Conservation (phyloP, 2,797 vertebrate genomes). For the Moxostoma hubbsi region DNA sequence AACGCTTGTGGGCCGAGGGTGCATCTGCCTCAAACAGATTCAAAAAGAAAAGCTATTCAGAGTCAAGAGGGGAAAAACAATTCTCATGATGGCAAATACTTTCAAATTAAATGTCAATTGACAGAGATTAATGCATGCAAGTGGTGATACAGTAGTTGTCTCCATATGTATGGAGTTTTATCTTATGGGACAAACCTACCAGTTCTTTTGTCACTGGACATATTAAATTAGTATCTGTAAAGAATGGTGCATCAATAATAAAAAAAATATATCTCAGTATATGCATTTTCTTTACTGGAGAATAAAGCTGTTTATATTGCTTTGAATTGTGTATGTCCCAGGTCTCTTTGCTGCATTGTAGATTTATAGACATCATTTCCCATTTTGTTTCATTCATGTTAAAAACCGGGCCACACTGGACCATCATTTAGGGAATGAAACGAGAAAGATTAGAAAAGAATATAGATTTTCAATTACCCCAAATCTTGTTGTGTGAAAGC, state of each 20-base stretch:
- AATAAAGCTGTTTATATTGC: not conserved
- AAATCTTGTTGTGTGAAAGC: conserved; percentile 46
- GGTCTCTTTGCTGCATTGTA: not conserved
- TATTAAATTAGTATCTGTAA: conserved; percentile 8
- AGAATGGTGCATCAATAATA: not conserved
- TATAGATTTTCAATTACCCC: conserved; percentile 33
- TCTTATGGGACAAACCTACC: not conserved
- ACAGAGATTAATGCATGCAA: conserved; percentile 31
- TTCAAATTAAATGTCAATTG: conserved; percentile 38
- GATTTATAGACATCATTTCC: not conserved
- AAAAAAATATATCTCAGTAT: not conserved
- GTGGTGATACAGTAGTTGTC: not conserved
- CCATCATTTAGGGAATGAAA: conserved; percentile 18
- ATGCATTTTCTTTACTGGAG: not conserved
- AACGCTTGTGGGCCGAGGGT: conserved; percentile 79
- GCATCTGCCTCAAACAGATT: conserved; percentile 79
- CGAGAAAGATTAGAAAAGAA: conserved; percentile 37
- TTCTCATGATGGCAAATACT: conserved; percentile 46
- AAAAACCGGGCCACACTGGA: not conserved
- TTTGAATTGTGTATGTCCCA: not conserved
- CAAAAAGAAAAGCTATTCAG: conserved; percentile 66
- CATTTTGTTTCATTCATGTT: not conserved
- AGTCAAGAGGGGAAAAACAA: conserved; percentile 15
- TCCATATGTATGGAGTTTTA: conserved; percentile 12
- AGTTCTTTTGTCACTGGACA: not conserved